Base-by-base conservation (phyloP, 2,797 vertebrate genomes). In the Knipowitschia caucasica region DNA sequence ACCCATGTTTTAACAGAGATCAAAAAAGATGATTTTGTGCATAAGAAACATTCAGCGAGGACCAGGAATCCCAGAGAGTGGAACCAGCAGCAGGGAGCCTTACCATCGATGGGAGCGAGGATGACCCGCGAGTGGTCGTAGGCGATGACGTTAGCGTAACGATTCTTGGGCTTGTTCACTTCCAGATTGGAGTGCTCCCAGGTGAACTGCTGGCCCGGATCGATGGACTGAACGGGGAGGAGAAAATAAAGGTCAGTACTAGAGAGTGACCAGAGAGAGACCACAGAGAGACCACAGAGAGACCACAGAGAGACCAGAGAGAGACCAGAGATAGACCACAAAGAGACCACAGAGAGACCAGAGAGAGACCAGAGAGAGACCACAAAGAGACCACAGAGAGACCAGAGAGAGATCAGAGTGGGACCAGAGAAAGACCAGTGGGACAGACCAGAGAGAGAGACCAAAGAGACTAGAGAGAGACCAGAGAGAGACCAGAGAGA, bases 151-250 rank as follows among this genome's bases (percentile, higher is more conserved):
- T 99, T 99, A 10, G 96, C 96, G 0, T 99, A 98, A 34, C 96
- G 95, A 86, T 99, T 99, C 80, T 99, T 98, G 51, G 95, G 95
- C 67, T 98, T 99, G 90, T 98, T 98, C 74, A 97, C 95, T 64
- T 99, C 96, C 56, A 99, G 92, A 89, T 99, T 99, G 68, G 96
- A 99, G 64, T 98, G 94, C 31, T 99, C 96, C 96, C 96, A 99
- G 5, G 96, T 98, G 89, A 99, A 99, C 89, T 99, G 96, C 91
- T 99, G 96, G 44, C 96, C 95, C 0, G 96, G 96, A 78, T 99
- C 96, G 1, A 99, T 97, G 53, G 96, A 99, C 96, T 99, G 88
- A n/a, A 0, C 23, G 52, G 60, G 45, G 53, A 49, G n/a, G 8
- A 55, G 45, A 72, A 59, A 49, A 72, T 38, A 71, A 24, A 59